Evolutionary conservation across 2,797 vertebrate species (phyloP).

Genomic region (Chelidonichthys spinosus): DNA sequence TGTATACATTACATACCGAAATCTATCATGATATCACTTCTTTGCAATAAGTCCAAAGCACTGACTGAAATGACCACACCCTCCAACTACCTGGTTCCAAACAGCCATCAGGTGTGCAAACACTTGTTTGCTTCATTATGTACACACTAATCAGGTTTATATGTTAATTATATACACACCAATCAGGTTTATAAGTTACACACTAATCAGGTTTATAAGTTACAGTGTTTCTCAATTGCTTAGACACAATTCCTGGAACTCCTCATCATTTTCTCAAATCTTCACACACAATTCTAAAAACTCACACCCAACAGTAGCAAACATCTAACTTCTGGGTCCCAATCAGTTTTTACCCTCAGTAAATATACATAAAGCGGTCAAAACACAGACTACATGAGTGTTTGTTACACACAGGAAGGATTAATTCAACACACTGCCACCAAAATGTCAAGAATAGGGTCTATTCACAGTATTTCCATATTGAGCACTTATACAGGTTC

Average conservation of each 20-base stretch:
- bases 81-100: no score
- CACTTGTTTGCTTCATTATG: no score
- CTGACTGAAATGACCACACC: no score
- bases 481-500: no score
- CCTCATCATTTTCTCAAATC: background rate
- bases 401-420: background rate
- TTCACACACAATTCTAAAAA: slow-evolving; percentile 12
- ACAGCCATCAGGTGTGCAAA: no score
- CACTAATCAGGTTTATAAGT: background rate
- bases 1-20: no score
- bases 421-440: background rate
- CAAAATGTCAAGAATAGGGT: background rate
- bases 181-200: no score
- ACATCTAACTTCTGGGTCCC: slow-evolving; percentile 7
- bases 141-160: no score
- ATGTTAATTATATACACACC: no score
- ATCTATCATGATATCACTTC: no score
- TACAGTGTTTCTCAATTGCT: slow-evolving; percentile 1
- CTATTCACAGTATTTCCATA: no score
- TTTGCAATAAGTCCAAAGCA: no score
- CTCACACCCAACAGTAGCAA: slow-evolving; percentile 3
- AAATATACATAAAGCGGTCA: background rate
- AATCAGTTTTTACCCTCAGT: background rate
- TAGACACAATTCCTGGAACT: background rate
- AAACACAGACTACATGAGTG: background rate